Percentiles rank a stretch among this genome's conserved stretches.
These are phyloP conservation scores for Phymatocera aterrima DNA, from an alignment of 2,888 invertebrate genomes.

Conservation along the genomic window DNA sequence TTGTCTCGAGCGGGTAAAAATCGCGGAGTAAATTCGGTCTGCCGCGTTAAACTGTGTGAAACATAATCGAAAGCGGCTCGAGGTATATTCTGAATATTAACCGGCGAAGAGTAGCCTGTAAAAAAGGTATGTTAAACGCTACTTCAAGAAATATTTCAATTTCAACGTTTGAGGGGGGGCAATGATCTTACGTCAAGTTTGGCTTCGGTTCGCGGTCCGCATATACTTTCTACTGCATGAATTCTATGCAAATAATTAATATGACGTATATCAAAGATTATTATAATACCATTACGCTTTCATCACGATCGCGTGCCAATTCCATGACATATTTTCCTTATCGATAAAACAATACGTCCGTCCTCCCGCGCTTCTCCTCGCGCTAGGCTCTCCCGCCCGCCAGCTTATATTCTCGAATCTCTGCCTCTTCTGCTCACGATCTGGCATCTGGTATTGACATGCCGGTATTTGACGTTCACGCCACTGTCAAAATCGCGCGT, in stretches of 20 bases:
- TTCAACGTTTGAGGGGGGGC: constrained; percentile 32
- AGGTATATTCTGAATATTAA: constrained; percentile 49
- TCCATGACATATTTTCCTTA: constrained; percentile 58
- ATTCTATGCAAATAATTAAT: constrained; percentile 23
- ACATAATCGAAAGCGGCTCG: constrained; percentile 18
- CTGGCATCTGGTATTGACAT: constrained; percentile 70
- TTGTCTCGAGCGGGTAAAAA: constrained; percentile 62
- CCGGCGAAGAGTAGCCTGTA: constrained; percentile 59
- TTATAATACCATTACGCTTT: constrained; percentile 18
- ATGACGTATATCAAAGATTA: constrained; percentile 15
- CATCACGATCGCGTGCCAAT: constrained; percentile 49
- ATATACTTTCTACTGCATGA: background rate
- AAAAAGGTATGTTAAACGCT: constrained; percentile 62
- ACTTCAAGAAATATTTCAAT: constrained; percentile 51
- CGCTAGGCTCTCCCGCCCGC: constrained; percentile 47
- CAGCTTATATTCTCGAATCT: constrained; percentile 26
- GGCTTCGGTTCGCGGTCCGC: constrained; percentile 32
- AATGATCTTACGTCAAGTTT: constrained; percentile 46
- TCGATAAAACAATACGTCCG: constrained; percentile 68
- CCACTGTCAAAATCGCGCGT: constrained; percentile 67
- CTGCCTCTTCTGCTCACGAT: constrained; percentile 33
- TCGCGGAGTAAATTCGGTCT: constrained; percentile 59
- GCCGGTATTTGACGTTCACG: constrained; percentile 69
- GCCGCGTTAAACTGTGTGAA: constrained; percentile 45
- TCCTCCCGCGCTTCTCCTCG: constrained; percentile 61